Evolutionary conservation across 2,888 invertebrate genomes (phyloP).

Genomic region (Smittia aterrima): DNA sequence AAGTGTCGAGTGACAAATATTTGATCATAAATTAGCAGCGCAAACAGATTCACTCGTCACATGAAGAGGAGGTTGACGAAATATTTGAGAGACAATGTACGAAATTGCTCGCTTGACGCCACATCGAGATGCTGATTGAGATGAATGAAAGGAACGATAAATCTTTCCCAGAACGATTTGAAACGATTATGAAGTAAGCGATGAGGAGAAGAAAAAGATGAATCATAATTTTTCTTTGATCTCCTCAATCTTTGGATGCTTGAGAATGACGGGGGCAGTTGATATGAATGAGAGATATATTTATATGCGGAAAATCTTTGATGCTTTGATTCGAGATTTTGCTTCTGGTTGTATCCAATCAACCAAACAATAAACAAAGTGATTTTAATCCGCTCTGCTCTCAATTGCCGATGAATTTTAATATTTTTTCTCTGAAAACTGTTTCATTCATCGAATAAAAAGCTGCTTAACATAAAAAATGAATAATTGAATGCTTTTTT

Average conservation of each 20-base stretch:
- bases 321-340: constrained; percentile 16
- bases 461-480: neutral
- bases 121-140: no score
- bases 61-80: neutral
- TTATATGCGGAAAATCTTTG: constrained; percentile 38
- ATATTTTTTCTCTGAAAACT: neutral
- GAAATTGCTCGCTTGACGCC: neutral
- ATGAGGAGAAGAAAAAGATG: constrained; percentile 15
- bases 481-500: neutral
- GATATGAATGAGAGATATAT: constrained; percentile 8
- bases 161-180: constrained; percentile 24
- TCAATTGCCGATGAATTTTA: neutral
- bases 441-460: neutral
- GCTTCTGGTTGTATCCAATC: constrained; percentile 39
- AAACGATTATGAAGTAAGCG: constrained; percentile 3
- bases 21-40: constrained; percentile 32
- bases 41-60: constrained; percentile 23
- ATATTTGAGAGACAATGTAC: constrained; percentile 16
- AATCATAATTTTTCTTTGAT: constrained; percentile 38
- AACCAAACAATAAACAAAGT: constrained; percentile 39
- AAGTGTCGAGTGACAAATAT: constrained; percentile 38
- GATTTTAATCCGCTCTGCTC: constrained; percentile 30
- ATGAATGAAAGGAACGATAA: constrained; percentile 26
- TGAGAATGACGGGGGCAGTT: constrained; percentile 12
- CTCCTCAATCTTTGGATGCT: neutral